Evolutionary conservation across 2,113 vertebrate species (phyloP), one percentile per base, ranked within the genome.

Genomic region (Empidonax alnorum): DNA sequence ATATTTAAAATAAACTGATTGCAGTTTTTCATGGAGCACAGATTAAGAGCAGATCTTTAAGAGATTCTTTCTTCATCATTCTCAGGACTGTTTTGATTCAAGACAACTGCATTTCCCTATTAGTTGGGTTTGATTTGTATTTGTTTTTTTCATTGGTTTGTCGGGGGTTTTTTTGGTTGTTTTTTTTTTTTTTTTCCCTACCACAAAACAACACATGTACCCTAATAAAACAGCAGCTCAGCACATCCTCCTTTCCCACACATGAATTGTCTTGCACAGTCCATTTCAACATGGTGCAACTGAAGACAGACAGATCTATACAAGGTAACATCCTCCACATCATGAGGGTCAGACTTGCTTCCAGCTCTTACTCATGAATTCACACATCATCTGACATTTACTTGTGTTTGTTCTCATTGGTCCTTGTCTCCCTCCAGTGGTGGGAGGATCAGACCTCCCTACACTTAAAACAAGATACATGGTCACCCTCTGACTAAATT

Each of bases 351-450:
- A 78, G 25, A 39, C 7, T 73, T 21, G 13, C 21, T 62, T 53
- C 71, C 50, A 52, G 3, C 19, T 55, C 62, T 83, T 42, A 41
- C 13, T 33, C 18, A 1, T 8, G 37, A 71, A 62, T 79, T 55
- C 63, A 17, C 35, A 31, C 22, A 49, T 81, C 42, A 74, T 19
- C 28, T 77, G 52, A 62, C 42, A 31, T 22, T n/a, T 68, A 21
- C 20, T 46, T 21, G n/a, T 16, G 37, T 76, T 61, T 88, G 67
- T n/a, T 95, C 94, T 95, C 13, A 0, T 41, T 90, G 82, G 94
- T 74, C 35, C 82, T 91, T 94, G 96, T 84, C 94, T 92, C 85
- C 96, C 93, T 86, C 92, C 87, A 96, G 85, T 85, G 90, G 92
- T 3, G 0, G 85, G 62, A 90, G 72, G 28, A 77, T 83, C 68